Conservation (phyloP, 2,888 invertebrate genomes). For the Linyphia triangularis region DNA sequence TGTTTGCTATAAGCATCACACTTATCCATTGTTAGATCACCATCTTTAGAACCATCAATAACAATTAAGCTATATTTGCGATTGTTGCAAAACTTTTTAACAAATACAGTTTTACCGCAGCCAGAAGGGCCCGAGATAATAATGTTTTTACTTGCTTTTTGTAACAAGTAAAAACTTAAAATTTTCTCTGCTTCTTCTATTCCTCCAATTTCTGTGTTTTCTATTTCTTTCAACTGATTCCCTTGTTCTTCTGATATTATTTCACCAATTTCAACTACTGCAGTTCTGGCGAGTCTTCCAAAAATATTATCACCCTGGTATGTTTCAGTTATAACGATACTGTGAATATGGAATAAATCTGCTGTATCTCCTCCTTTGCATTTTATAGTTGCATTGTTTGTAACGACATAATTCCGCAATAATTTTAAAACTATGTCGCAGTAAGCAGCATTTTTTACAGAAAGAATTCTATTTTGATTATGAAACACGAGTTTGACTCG, state of each 20-base stretch:
- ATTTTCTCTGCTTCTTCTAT: background rate
- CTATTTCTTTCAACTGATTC: background rate
- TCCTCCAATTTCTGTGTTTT: background rate
- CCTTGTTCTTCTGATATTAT: constrained; percentile 6
- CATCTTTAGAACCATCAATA: constrained; percentile 37
- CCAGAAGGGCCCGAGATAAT: constrained; percentile 58
- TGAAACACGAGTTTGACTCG: constrained; percentile 15
- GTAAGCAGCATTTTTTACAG: background rate
- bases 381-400: constrained; percentile 31
- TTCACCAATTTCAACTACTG: constrained; percentile 41
- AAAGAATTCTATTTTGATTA: background rate
- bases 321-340: constrained; percentile 24
- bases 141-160: constrained; percentile 13
- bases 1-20: constrained; percentile 77
- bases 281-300: constrained; percentile 15
- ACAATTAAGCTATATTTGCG: background rate
- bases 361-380: constrained; percentile 9
- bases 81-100: constrained; percentile 39
- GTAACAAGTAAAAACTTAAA: background rate
- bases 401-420: constrained; percentile 20
- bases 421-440: constrained; percentile 5
- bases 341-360: constrained; percentile 18
- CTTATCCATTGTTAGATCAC: constrained; percentile 3
- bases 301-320: background rate
- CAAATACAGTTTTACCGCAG: constrained; percentile 43